phyloP scores from a whole-genome alignment of 64 coral and sea anemone genomes.

The Pocillopora verrucosa region DNA sequence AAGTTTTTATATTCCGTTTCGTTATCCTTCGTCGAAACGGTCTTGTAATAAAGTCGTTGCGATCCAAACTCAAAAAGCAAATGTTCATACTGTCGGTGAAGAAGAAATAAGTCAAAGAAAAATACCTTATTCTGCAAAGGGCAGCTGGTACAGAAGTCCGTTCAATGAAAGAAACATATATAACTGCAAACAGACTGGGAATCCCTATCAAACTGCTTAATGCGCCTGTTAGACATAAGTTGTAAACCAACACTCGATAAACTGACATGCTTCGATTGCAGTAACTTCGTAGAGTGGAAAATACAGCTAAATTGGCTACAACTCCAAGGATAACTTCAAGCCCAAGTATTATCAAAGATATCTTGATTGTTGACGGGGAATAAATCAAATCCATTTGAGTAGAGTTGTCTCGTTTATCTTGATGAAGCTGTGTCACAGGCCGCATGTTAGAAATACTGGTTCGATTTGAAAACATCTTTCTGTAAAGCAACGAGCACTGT shows the following conservation, averaged over 20 bases:
- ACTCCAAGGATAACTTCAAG: background rate
- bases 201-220: background rate
- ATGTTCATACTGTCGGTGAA: background rate
- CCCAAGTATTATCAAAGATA: background rate
- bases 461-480: background rate
- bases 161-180: background rate
- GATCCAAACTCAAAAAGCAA: background rate
- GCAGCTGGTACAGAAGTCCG: background rate
- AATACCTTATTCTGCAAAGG: background rate
- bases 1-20: background rate
- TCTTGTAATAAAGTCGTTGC: background rate
- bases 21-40: background rate
- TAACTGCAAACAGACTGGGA: background rate
- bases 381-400: background rate
- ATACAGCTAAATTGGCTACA: background rate
- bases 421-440: background rate
- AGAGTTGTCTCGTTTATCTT: background rate
- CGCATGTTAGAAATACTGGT: background rate
- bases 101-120: background rate
- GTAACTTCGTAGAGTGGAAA: background rate
- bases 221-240: background rate
- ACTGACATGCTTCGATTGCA: background rate
- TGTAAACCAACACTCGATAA: background rate
- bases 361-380: background rate
- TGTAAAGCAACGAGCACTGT: background rate